These are phyloP conservation scores for Caloenas nicobarica DNA, from an alignment of 2,113 vertebrate species.

Conservation along the genomic window DNA sequence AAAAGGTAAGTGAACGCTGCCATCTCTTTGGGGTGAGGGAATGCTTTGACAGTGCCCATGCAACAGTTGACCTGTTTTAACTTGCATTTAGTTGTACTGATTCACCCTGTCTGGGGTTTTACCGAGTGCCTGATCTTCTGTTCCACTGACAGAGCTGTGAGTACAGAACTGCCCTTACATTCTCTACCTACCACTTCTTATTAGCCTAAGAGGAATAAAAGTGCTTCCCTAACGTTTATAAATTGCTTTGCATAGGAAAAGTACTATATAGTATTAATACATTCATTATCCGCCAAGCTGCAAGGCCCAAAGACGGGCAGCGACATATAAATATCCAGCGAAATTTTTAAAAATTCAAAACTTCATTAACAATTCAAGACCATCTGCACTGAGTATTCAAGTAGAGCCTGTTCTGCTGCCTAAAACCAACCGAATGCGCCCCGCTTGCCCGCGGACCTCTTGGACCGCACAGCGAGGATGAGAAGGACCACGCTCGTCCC, in stretches of 20 bases:
- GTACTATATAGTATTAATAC: background rate
- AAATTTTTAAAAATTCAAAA: conserved; percentile 58
- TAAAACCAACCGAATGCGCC: background rate
- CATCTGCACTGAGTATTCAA: conserved; percentile 11
- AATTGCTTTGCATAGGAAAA: background rate
- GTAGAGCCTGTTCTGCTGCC: background rate
- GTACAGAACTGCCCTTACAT: background rate
- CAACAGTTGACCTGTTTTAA: background rate
- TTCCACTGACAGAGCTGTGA: background rate
- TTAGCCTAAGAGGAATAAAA: background rate
- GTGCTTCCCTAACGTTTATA: background rate
- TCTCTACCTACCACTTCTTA: background rate
- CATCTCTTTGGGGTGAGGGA: background rate
- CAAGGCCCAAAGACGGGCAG: background rate
- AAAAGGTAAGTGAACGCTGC: background rate
- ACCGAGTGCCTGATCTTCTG: background rate
- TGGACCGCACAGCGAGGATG: accelerated
- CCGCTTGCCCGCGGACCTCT: background rate
- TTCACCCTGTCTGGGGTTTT: background rate
- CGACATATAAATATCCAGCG: conserved; percentile 28
- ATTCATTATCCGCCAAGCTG: conserved; percentile 32
- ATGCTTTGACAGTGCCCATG: background rate
- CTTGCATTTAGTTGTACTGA: background rate
- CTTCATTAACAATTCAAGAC: conserved; percentile 51
- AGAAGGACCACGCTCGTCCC: background rate